Evolutionary conservation across 1,140 invertebrate species (phyloP), one percentile per base, ranked within the genome.

Genomic region (Drosophila suzukii): DNA sequence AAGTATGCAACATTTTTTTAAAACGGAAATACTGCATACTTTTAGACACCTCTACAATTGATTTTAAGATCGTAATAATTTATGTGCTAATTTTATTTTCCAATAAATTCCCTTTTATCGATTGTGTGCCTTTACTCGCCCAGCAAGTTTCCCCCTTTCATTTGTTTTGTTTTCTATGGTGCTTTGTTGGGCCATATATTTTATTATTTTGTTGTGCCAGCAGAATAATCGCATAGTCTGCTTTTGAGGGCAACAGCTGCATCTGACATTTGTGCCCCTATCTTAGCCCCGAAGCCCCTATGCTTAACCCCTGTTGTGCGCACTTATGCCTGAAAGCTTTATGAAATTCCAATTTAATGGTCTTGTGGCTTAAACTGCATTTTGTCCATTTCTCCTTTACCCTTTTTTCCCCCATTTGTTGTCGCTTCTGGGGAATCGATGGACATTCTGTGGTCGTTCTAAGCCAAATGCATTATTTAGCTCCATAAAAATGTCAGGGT

Each of bases 381-480:
- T 65, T 39, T 38, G 59, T 38, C 60, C 44, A 38, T 20, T 51
- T 13, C n/a, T 51, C 47, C 20, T 30, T 30, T 32, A 6, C 24
- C 27, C 24, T n/a, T 27, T 15, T 27, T 46, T 24, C 17, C 7
- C 55, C 12, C 20, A 38, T 63, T 27, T 41, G 59, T 43, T 30
- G 11, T 68, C 46, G 4, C 17, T 47, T 6, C 8, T 8, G 20
- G 62, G 20, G 62, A 34, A 56, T 68, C 51, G 70, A 60, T 73
- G 50, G 50, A 46, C 50, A 70, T 47, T 47, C 34, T 70, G 63
- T 38, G 56, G 68, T 73, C 55, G 34, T 39, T 47, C 70, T 46
- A 73, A 73, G 68, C 55, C 68, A 61, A 73, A 73, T 73, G 67
- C 70, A 73, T 73, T 73, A 73, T 73, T 73, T 60, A 73, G 39